A percentile compares a stretch with the other conserved stretches of the same genome.
Conservation (phyloP, 2,113 vertebrate species). For the Antechinus stuartii region DNA sequence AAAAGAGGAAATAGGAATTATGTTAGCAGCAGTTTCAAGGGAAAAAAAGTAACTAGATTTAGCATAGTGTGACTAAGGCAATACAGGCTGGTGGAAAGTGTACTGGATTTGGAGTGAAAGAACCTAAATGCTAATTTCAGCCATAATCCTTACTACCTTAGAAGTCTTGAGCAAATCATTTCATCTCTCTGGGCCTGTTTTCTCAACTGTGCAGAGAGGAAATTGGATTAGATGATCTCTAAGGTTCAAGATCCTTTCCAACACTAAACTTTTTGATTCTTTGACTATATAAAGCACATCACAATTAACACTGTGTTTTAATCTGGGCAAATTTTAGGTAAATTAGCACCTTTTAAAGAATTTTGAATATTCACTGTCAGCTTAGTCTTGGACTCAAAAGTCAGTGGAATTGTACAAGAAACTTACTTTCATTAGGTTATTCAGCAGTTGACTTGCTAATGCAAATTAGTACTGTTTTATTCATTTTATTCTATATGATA, state of each 20-base stretch:
- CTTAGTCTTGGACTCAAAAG: neutral
- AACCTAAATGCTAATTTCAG: neutral
- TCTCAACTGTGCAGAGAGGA: neutral
- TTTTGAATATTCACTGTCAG: neutral
- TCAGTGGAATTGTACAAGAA: neutral
- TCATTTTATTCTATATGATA: neutral
- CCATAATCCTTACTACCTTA: neutral
- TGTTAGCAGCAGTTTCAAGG: neutral
- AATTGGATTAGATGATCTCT: neutral
- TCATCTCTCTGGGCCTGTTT: neutral
- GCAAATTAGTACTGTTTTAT: neutral
- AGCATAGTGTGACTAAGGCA: neutral
- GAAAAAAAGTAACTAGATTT: neutral
- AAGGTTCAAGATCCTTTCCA: neutral
- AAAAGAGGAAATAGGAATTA: neutral
- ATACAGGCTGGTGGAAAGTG: neutral
- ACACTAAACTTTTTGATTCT: neutral
- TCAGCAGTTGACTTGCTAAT: neutral
- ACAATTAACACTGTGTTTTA: neutral
- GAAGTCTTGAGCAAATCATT: neutral
- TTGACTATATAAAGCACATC: neutral
- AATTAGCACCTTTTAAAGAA: neutral
- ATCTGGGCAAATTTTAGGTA: neutral
- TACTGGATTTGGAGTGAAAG: neutral
- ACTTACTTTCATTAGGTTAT: neutral